Percentiles rank a stretch among this genome's conserved stretches.
Conservation (phyloP, 1,140 invertebrate species). For the Tetragnatha versicolor region DNA sequence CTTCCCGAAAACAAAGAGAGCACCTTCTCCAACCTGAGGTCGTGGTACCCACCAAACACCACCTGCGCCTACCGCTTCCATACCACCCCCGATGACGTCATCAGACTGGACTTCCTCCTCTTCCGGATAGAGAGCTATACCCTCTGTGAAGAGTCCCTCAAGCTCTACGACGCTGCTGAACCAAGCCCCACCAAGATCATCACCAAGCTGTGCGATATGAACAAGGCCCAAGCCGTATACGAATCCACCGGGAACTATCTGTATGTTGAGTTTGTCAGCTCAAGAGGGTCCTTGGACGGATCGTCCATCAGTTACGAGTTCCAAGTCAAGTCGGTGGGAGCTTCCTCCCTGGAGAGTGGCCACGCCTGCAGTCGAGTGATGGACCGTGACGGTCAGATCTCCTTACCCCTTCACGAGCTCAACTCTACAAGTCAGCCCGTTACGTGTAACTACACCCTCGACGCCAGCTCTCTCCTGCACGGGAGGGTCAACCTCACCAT, state of each 20-base stretch:
- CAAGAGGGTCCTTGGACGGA: slow-evolving; percentile 57
- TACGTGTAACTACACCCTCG: slow-evolving; percentile 57
- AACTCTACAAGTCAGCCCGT: slow-evolving; percentile 47
- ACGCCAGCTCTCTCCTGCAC: slow-evolving; percentile 53
- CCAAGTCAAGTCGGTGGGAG: slow-evolving; percentile 57
- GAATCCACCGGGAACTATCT: slow-evolving; percentile 54
- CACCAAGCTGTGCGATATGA: slow-evolving; percentile 59
- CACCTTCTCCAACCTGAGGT: slow-evolving; percentile 55
- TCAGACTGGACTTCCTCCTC: slow-evolving; percentile 57
- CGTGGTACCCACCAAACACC: slow-evolving; percentile 59
- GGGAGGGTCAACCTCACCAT: slow-evolving; percentile 57
- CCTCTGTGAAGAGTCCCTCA: slow-evolving; percentile 57
- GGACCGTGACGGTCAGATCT: slow-evolving; percentile 32
- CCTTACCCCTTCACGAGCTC: slow-evolving; percentile 37
- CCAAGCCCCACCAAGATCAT: slow-evolving; percentile 57
- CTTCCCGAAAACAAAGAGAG: slow-evolving; percentile 51
- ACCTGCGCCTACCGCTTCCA: slow-evolving; percentile 58
- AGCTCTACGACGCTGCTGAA: slow-evolving; percentile 57
- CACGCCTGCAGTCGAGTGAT: slow-evolving; percentile 41
- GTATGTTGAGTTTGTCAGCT: slow-evolving; percentile 57
- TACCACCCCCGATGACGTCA: slow-evolving; percentile 52
- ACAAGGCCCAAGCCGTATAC: slow-evolving; percentile 55
- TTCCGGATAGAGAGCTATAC: slow-evolving; percentile 58
- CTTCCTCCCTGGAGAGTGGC: slow-evolving; percentile 38
- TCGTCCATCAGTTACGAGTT: slow-evolving; percentile 58